Evolutionary conservation across 2,888 invertebrate genomes (phyloP).

Genomic region (Oscheius sp.): DNA sequence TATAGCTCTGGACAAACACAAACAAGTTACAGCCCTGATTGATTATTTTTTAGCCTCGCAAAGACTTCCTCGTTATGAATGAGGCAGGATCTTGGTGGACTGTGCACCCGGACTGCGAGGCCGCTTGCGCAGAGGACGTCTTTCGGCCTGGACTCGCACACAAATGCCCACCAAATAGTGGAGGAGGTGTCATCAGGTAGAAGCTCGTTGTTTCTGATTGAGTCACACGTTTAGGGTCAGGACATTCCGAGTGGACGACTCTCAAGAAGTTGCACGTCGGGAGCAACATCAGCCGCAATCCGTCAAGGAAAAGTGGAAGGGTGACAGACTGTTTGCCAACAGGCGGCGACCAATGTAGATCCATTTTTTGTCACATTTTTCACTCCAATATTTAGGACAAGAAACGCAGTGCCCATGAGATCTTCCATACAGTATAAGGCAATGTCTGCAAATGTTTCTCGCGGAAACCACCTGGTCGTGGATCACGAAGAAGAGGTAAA

Average conservation of each 20-base stretch:
- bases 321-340: slow-evolving; percentile 30
- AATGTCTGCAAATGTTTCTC: slow-evolving; percentile 30
- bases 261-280: slow-evolving; percentile 24
- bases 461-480: slow-evolving; percentile 40
- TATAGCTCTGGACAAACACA: too few relatives aligned
- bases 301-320: slow-evolving; percentile 38
- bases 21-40: too few relatives aligned
- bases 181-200: slow-evolving; percentile 36
- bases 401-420: slow-evolving; percentile 25
- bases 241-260: slow-evolving; percentile 34
- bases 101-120: slow-evolving; percentile 59
- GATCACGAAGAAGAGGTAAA: slow-evolving; percentile 40
- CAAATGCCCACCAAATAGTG: slow-evolving; percentile 51
- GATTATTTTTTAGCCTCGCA: slow-evolving; percentile 54
- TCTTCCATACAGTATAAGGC: slow-evolving; percentile 1
- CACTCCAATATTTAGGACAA: slow-evolving; percentile 6
- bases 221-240: slow-evolving; percentile 23
- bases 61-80: slow-evolving; percentile 61
- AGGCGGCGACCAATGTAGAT: slow-evolving; percentile 30
- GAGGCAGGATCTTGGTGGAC: slow-evolving; percentile 64
- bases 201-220: background rate
- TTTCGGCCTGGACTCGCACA: slow-evolving; percentile 51
- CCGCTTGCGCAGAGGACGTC: slow-evolving; percentile 54
- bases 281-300: slow-evolving; percentile 19
- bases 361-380: background rate